A percentile compares a stretch with the other conserved stretches of the same genome.
Evolutionary conservation across 2,888 invertebrate genomes (phyloP).

Genomic region (Macaria notata): DNA sequence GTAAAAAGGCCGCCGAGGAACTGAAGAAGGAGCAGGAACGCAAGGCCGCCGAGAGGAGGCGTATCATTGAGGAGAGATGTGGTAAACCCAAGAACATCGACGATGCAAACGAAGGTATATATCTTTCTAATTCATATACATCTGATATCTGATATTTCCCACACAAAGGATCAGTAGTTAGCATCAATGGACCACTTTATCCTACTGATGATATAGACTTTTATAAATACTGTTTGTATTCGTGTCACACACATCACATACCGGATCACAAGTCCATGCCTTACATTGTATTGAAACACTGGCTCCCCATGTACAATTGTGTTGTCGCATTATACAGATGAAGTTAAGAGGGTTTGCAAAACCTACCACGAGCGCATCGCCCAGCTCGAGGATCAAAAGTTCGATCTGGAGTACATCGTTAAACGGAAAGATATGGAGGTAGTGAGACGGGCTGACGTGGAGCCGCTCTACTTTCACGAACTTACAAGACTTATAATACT

Average conservation of each 20-base stretch:
- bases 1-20: slow-evolving; percentile 99
- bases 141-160: slow-evolving; percentile 5
- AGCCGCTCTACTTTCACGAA: slow-evolving; percentile 65
- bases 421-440: slow-evolving; percentile 99
- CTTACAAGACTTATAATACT: slow-evolving; percentile 61
- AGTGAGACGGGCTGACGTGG: slow-evolving; percentile 76
- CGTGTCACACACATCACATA: slow-evolving; percentile 53
- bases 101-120: slow-evolving; percentile 95
- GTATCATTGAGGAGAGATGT: slow-evolving; percentile 97
- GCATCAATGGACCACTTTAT: slow-evolving; percentile 3
- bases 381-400: slow-evolving; percentile 96
- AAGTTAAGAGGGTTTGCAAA: slow-evolving; percentile 88
- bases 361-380: slow-evolving; percentile 94
- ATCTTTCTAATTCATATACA: slow-evolving; percentile 8
- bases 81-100: slow-evolving; percentile 95
- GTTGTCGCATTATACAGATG: slow-evolving; percentile 85
- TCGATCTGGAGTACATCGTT: slow-evolving; percentile 99
- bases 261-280: slow-evolving; percentile 36
- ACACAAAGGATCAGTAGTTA: background rate
- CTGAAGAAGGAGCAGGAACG: slow-evolving; percentile 99
- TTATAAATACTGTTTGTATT: slow-evolving; percentile 26
- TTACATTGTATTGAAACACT: slow-evolving; percentile 37
- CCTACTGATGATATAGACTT: slow-evolving; percentile 6
- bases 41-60: slow-evolving; percentile 98
- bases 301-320: slow-evolving; percentile 41